Conservation (phyloP, 2,797 vertebrate genomes). For the Moxostoma hubbsi region DNA sequence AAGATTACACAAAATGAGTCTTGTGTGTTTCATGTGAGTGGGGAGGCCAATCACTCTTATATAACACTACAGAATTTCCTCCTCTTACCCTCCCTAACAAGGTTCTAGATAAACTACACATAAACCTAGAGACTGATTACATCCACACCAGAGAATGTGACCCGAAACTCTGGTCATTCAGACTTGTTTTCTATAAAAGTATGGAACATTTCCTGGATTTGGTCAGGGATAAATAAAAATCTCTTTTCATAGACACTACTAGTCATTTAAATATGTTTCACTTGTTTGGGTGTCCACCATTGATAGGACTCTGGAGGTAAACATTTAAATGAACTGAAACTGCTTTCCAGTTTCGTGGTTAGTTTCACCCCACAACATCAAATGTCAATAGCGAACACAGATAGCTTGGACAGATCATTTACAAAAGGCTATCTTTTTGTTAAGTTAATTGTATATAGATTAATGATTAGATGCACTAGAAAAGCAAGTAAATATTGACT, state of each 20-base stretch:
- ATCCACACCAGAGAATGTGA: conserved; percentile 35
- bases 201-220: conserved; percentile 31
- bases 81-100: no score
- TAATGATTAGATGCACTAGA: neutral
- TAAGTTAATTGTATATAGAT: neutral
- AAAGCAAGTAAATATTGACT: conserved; percentile 3
- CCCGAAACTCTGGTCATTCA: conserved; percentile 13
- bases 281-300: no score
- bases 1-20: neutral
- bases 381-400: neutral
- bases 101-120: conserved; percentile 29
- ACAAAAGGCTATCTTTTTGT: neutral
- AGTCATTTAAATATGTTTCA: conserved; percentile 19
- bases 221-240: conserved; percentile 17
- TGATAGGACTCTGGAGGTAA: conserved; percentile 85
- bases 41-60: conserved; percentile 20
- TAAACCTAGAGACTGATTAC: conserved; percentile 16
- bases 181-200: conserved; percentile 23
- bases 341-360: neutral
- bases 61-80: conserved; percentile 21
- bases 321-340: neutral
- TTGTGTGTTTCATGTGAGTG: neutral
- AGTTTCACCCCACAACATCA: neutral
- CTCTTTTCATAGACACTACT: conserved; percentile 3
- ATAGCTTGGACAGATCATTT: neutral